These are phyloP conservation scores for Ailuropoda melanoleuca DNA, from an alignment of 2,113 vertebrate genomes.

Conservation along the genomic window DNA sequence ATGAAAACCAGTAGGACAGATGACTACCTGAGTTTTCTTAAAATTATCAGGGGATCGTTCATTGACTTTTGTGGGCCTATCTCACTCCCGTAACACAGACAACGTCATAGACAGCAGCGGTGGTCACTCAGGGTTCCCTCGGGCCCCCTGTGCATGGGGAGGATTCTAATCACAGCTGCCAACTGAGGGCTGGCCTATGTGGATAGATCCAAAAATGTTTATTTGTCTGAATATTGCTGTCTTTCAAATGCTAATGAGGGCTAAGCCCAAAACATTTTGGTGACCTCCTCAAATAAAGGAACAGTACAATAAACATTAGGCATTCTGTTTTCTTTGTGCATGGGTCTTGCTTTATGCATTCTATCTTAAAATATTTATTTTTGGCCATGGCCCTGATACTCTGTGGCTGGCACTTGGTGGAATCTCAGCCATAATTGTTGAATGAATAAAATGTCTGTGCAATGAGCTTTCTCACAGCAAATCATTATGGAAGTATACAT, in stretches of 20 bases:
- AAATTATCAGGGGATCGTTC: background rate
- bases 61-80: background rate
- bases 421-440: background rate
- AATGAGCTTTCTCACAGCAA: background rate
- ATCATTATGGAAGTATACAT: conserved; percentile 12
- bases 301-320: conserved; percentile 13
- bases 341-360: conserved; percentile 3
- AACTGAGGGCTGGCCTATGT: background rate
- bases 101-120: background rate
- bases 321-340: background rate
- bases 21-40: background rate
- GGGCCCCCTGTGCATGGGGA: background rate
- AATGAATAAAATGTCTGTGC: conserved; percentile 36
- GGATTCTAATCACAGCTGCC: background rate
- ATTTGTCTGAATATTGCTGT: conserved; percentile 21
- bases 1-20: background rate
- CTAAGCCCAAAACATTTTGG: conserved; percentile 14
- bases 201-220: background rate
- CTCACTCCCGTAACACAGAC: background rate
- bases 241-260: conserved; percentile 63
- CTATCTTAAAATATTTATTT: conserved; percentile 60
- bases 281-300: conserved; percentile 28
- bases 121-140: background rate
- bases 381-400: background rate
- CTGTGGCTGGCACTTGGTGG: conserved; percentile 6